phyloP scores from a whole-genome alignment of 30 jellyfish, hydroid and myxozoan genomes.

The Aurelia coerulea region DNA sequence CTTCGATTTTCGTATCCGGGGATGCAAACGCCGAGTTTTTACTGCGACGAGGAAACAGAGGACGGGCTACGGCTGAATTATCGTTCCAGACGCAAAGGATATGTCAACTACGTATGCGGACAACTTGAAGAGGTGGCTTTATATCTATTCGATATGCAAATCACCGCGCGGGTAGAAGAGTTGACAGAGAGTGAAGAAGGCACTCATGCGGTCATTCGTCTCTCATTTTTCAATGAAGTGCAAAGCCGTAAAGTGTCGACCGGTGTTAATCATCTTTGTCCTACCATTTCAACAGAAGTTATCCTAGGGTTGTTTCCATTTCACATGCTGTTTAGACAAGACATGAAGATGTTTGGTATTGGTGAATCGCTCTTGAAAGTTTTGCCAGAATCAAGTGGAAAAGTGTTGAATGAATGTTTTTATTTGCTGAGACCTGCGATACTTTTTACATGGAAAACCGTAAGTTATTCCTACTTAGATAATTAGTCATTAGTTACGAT shows the following conservation, averaged over 20 bases:
- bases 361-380: conserved; percentile 60
- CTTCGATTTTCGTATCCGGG: conserved; percentile 68
- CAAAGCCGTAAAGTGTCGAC: conserved; percentile 33
- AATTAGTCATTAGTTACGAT: no score
- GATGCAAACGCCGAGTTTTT: conserved; percentile 65
- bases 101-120: conserved; percentile 47
- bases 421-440: conserved; percentile 44
- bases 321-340: conserved; percentile 57
- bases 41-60: conserved; percentile 57
- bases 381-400: conserved; percentile 51
- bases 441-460: conserved; percentile 55
- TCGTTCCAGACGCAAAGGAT: conserved; percentile 65
- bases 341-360: conserved; percentile 60
- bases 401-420: conserved; percentile 19
- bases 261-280: conserved; percentile 42
- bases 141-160: conserved; percentile 29
- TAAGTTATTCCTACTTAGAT: background rate
- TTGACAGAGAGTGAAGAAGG: conserved; percentile 34
- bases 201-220: conserved; percentile 35
- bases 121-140: conserved; percentile 60
- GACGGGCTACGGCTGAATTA: conserved; percentile 60
- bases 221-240: conserved; percentile 29
- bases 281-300: conserved; percentile 55
- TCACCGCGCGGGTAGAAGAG: conserved; percentile 26
- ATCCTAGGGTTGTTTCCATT: conserved; percentile 61